These are phyloP conservation scores for Atrichornis clamosus DNA, from an alignment of 2,113 vertebrate species.

Conservation along the genomic window DNA sequence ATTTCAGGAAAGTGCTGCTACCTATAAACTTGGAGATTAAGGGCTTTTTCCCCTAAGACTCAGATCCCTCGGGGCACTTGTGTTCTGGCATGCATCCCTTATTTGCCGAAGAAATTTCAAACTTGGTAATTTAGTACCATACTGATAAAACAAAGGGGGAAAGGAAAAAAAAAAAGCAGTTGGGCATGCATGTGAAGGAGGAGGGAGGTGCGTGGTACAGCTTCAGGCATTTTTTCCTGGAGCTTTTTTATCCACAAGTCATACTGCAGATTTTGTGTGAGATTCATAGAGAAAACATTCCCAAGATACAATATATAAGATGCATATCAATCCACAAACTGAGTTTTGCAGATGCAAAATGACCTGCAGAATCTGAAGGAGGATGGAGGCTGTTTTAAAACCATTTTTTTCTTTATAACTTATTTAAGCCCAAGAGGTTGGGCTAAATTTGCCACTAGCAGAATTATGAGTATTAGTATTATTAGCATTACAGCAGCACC, in stretches of 20 bases:
- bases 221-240: background rate
- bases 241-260: constrained; percentile 30
- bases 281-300: constrained; percentile 43
- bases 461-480: background rate
- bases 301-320: background rate
- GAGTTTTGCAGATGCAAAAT: constrained; percentile 36
- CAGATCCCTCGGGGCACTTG: constrained; percentile 32
- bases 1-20: constrained; percentile 46
- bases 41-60: constrained; percentile 37
- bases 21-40: constrained; percentile 67
- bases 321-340: constrained; percentile 13
- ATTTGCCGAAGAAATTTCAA: constrained; percentile 62
- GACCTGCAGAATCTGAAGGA: constrained; percentile 7
- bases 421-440: constrained; percentile 19
- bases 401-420: constrained; percentile 2
- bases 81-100: constrained; percentile 62
- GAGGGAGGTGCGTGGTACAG: background rate
- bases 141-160: background rate
- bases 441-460: constrained; percentile 3
- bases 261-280: constrained; percentile 11
- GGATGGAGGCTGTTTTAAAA: background rate
- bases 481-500: constrained; percentile 23
- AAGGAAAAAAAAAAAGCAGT: background rate
- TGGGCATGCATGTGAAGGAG: background rate
- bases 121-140: constrained; percentile 34